phyloP scores from a whole-genome alignment of 2,797 vertebrate species.

The Micrastur ruficollis region DNA sequence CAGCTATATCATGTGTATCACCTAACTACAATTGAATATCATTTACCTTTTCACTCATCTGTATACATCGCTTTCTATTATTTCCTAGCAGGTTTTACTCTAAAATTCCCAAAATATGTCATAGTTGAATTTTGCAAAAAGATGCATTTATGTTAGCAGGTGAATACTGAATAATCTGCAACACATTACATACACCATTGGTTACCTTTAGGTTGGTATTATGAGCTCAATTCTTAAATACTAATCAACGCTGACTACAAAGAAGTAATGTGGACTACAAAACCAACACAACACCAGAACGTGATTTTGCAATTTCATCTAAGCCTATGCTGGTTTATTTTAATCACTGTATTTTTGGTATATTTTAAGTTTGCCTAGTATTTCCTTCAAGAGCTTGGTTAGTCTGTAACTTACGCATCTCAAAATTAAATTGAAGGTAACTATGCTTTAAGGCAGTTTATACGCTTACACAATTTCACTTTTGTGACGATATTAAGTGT shows the following conservation, averaged over 20 bases:
- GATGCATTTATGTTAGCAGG: background rate
- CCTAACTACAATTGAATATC: background rate
- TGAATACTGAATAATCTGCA: background rate
- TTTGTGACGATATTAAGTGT: background rate
- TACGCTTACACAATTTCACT: background rate
- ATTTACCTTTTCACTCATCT: background rate
- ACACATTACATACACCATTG: background rate
- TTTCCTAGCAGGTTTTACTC: background rate
- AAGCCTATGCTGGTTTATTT: background rate
- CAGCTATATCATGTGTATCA: background rate
- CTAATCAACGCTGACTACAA: background rate
- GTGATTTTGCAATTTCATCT: background rate
- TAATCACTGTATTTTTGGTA: background rate
- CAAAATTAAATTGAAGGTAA: background rate
- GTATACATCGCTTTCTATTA: background rate
- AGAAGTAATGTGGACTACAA: background rate
- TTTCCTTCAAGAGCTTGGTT: background rate
- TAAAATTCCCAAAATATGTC: background rate
- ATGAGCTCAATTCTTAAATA: background rate
- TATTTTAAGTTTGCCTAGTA: background rate
- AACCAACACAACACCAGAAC: background rate
- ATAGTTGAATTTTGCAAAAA: background rate
- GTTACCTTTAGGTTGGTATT: background rate
- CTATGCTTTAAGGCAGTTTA: background rate
- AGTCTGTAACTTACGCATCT: background rate